Evolutionary conservation across 1,140 invertebrate genomes (phyloP).

Genomic region (Hypsibius dujardini): DNA sequence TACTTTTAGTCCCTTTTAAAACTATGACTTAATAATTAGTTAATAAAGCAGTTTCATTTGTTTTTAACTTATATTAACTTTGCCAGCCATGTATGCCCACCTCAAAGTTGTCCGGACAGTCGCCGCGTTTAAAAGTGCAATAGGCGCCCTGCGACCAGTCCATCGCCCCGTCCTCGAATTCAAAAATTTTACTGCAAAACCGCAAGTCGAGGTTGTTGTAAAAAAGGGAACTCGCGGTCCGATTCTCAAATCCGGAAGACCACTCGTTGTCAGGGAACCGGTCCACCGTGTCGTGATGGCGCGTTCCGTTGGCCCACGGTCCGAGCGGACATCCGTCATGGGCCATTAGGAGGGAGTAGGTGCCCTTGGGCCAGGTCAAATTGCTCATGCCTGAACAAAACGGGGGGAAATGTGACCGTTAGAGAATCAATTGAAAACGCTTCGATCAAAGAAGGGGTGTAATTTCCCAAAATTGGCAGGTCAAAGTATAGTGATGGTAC

Average conservation of each 20-base stretch:
- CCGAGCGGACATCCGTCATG: background rate
- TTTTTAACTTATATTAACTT: too few relatives aligned
- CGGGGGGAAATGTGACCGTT: too few relatives aligned
- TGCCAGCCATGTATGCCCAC: too few relatives aligned
- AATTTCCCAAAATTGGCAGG: too few relatives aligned
- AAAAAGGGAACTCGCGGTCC: background rate
- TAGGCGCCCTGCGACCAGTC: slow-evolving; percentile 1
- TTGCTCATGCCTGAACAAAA: too few relatives aligned
- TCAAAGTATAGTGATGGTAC: too few relatives aligned
- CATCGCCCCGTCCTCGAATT: slow-evolving; percentile 1
- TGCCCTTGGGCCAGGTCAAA: slow-evolving; percentile 6
- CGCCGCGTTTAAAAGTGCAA: background rate
- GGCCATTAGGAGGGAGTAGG: background rate
- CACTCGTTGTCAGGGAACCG: background rate
- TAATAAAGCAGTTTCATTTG: too few relatives aligned
- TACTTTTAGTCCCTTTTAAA: too few relatives aligned
- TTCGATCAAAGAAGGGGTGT: too few relatives aligned
- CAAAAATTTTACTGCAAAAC: background rate
- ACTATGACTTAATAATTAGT: too few relatives aligned
- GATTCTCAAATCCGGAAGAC: background rate
- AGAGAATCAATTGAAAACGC: too few relatives aligned
- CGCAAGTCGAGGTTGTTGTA: slow-evolving; percentile 1
- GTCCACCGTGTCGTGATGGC: slow-evolving; percentile 6
- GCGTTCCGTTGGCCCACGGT: background rate
- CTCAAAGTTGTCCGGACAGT: background rate